A percentile compares a stretch with the other conserved stretches of the same genome.
Conservation (phyloP, 1,140 invertebrate species). For the Probaryconus sp. region DNA sequence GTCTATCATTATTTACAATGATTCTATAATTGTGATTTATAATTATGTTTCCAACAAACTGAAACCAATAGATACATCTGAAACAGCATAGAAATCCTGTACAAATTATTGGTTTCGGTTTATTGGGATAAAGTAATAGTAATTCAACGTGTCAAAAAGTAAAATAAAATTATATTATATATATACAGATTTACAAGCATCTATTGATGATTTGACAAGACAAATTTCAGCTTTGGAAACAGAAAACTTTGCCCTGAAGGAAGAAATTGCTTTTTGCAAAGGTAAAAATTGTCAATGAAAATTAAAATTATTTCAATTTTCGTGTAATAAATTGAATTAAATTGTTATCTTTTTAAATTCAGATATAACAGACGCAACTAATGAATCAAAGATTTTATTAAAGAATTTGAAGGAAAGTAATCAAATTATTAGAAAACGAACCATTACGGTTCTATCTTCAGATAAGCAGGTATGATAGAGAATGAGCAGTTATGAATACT, state of each 20-base stretch:
- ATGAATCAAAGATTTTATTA: background rate
- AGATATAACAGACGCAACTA: background rate
- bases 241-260: background rate
- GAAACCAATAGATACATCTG: too few species aligned
- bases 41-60: too few species aligned
- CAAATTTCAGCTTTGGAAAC: background rate
- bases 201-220: background rate
- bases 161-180: background rate
- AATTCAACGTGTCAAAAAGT: background rate
- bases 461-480: background rate
- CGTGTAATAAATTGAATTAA: background rate
- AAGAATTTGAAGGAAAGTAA: background rate
- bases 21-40: too few species aligned
- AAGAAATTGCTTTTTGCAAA: background rate
- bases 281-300: background rate
- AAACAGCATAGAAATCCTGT: background rate
- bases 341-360: background rate
- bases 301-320: background rate
- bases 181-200: background rate
- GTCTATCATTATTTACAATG: too few species aligned
- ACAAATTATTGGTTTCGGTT: background rate
- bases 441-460: background rate
- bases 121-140: too few species aligned
- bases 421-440: background rate
- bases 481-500: background rate